phyloP scores from a whole-genome alignment of 2,888 invertebrate species.

The Chymomyza caudatula region DNA sequence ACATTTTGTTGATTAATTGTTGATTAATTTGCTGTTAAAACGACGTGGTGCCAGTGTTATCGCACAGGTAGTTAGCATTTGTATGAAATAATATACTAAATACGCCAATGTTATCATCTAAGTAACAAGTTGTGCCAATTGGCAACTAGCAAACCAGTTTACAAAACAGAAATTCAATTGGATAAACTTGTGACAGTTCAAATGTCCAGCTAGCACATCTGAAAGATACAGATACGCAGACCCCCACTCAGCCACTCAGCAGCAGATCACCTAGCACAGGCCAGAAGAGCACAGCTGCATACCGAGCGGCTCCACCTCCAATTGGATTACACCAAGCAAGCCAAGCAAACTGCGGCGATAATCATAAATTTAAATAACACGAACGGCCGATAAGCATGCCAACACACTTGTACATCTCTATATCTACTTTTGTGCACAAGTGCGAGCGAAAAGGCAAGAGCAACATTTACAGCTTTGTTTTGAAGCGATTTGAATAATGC shows the following conservation, averaged over 20 bases:
- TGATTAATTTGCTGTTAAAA: conserved; percentile 50
- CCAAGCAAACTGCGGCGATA: conserved; percentile 32
- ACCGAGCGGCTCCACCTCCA: conserved; percentile 62
- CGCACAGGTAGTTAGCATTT: background rate
- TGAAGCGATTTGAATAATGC: conserved; percentile 53
- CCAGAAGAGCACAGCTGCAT: conserved; percentile 54
- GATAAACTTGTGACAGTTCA: conserved; percentile 38
- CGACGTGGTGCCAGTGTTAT: too few species aligned
- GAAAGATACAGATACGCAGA: background rate
- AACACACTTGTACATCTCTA: too few species aligned
- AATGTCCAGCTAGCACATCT: conserved; percentile 20
- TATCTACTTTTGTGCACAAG: background rate
- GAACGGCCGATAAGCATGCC: conserved; percentile 20
- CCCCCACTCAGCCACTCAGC: background rate
- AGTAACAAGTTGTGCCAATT: background rate
- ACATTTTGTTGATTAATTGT: conserved; percentile 48
- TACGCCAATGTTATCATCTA: background rate
- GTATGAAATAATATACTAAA: background rate
- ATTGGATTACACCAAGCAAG: conserved; percentile 57
- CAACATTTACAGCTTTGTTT: background rate
- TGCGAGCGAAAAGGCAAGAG: conserved; percentile 1
- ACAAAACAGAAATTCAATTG: conserved; percentile 63
- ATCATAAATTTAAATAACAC: conserved; percentile 68
- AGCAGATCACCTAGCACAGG: conserved; percentile 14
- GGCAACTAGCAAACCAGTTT: conserved; percentile 45